Evolutionary conservation across 2,797 vertebrate species (phyloP).

Genomic region (Numenius phaeopus): DNA sequence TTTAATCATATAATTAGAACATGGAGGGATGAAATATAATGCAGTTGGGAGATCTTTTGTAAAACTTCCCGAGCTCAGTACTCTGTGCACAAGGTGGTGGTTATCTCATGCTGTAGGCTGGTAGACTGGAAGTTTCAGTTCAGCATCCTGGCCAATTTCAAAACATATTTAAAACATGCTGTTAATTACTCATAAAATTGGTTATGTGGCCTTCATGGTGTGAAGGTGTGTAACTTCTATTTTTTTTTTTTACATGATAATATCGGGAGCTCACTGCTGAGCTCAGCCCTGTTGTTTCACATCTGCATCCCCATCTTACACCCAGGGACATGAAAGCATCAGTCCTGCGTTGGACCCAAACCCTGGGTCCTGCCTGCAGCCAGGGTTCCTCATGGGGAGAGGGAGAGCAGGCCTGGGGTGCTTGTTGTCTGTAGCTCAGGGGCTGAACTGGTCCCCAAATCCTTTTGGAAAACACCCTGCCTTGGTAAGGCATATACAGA

Average conservation of each 20-base stretch:
- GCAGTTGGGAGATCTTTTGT: slow-evolving; percentile 21
- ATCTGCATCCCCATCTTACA: background rate
- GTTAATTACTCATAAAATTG: background rate
- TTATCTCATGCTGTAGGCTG: background rate
- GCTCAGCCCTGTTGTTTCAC: background rate
- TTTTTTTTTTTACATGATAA: background rate
- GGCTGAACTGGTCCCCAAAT: background rate
- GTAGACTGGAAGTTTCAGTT: background rate
- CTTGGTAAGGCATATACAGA: background rate
- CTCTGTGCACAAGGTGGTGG: background rate
- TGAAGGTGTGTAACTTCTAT: background rate
- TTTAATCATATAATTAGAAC: slow-evolving; percentile 60
- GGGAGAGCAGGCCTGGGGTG: background rate
- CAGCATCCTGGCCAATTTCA: background rate
- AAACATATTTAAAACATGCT: background rate
- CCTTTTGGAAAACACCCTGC: background rate
- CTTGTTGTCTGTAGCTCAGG: background rate
- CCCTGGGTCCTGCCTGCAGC: background rate
- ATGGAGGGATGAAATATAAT: slow-evolving; percentile 27
- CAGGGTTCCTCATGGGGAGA: accelerated
- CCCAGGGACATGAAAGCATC: background rate
- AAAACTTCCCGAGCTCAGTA: background rate
- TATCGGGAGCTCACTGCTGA: background rate
- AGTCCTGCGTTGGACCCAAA: background rate
- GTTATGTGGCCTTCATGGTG: background rate